Base-by-base conservation (phyloP, 1,140 invertebrate species). In the Drosophila littoralis region DNA sequence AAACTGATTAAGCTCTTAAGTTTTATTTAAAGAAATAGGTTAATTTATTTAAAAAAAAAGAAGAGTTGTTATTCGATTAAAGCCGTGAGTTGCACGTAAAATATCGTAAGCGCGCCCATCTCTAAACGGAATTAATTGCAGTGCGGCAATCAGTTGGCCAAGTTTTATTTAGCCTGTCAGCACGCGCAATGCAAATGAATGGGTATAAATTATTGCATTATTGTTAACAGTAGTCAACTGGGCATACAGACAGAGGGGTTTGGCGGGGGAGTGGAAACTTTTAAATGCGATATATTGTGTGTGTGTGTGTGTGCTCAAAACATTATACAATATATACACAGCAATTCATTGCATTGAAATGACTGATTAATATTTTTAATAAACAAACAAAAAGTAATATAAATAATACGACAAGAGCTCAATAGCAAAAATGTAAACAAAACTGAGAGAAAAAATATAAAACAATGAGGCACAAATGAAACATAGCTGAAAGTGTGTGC, bases 361-460 rank as follows among this genome's bases (percentile, higher is more conserved):
- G 86, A 90, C 86, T 90, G 86, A 90, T 91, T 86, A 90, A 90
- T 90, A 90, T 82, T 90, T 90, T 90, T 90, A 90, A 86, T 90
- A 90, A 89, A 84, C 70, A 84, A 83, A 65, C 48, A 66, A 58
- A 75, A 66, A 51, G 32, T 50, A 50, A 66, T 51, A 64, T 33
- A 57, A 50, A 68, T 51, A 64, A 66, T 17, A 69, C 40, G 15
- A 57, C 38, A 42, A n/a, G 66, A 68, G 51, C 52, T 71, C 72
- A 75, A 75, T 58, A 79, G 48, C 58, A 46, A 67, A 71, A 48
- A 28, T 9, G 17, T 22, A 48, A 45, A n/a, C 7, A 61, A 60
- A 17, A 48, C 3, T 5, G 51, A 69, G 45, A 48, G 58, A 67
- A 38, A 51, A 46, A 48, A 64, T 40, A 45, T 36, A 9, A 55